Percentiles rank a stretch among this genome's conserved stretches.
Evolutionary conservation across 1,140 invertebrate genomes (phyloP).

Genomic region (Drosophila ananassae): DNA sequence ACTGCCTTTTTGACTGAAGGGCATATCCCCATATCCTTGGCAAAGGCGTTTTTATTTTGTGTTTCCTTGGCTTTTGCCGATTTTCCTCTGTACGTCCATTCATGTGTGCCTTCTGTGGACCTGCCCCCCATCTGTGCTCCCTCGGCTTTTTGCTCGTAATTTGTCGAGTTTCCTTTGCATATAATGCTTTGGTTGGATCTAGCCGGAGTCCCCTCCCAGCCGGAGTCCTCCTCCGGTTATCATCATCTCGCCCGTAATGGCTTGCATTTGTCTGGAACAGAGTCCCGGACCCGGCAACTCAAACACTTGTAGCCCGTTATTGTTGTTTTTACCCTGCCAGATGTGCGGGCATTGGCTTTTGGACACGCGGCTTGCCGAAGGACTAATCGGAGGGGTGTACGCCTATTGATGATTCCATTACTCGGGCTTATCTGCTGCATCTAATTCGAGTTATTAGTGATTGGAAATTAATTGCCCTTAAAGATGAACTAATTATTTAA

Average conservation of each 20-base stretch:
- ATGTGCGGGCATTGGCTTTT: conserved; percentile 37
- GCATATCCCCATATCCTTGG: conserved; percentile 25
- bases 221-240: conserved; percentile 17
- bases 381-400: background rate
- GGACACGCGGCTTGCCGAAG: conserved; percentile 23
- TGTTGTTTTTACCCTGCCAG: conserved; percentile 43
- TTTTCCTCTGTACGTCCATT: conserved; percentile 53
- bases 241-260: conserved; percentile 48
- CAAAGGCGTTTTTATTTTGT: conserved; percentile 18
- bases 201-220: background rate
- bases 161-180: conserved; percentile 70
- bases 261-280: conserved; percentile 52
- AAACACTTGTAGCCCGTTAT: conserved; percentile 69
- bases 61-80: conserved; percentile 40
- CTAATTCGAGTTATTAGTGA: conserved; percentile 1
- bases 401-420: conserved; percentile 12
- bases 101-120: conserved; percentile 29
- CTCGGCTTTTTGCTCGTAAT: conserved; percentile 56
- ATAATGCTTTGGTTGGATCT: conserved; percentile 25
- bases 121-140: conserved; percentile 8
- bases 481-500: too few species aligned
- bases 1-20: conserved; percentile 25
- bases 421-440: background rate
- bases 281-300: conserved; percentile 27
- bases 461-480: background rate